Conservation (phyloP, 2,797 vertebrate species). For the Lycodopsis pacificus region DNA sequence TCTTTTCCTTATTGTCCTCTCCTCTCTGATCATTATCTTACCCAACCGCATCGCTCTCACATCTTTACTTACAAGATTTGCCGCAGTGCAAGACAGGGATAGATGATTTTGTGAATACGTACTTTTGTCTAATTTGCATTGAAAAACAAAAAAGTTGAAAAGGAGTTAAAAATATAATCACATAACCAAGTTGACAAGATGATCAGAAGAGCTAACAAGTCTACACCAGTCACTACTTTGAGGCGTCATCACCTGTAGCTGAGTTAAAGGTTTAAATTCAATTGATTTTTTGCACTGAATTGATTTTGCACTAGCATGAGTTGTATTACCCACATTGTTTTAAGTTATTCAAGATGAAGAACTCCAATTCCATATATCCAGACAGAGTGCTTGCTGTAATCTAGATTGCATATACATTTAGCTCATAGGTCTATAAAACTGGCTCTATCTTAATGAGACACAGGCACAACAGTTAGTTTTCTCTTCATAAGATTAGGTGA, state of each 20-base stretch:
- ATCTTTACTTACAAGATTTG: constrained; percentile 4
- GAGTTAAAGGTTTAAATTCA: background rate
- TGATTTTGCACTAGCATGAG: background rate
- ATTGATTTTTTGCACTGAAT: background rate
- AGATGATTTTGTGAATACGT: background rate
- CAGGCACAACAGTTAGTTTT: background rate
- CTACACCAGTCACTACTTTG: background rate
- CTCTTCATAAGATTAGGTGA: background rate
- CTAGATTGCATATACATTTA: background rate
- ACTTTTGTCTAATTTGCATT: background rate
- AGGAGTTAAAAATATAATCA: background rate
- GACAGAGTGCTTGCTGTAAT: background rate
- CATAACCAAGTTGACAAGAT: background rate
- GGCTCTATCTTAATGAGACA: background rate
- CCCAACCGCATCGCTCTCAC: constrained; percentile 1
- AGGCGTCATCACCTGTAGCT: background rate
- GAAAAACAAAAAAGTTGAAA: background rate
- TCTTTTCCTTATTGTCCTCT: background rate
- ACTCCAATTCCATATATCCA: background rate
- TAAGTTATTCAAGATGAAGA: background rate
- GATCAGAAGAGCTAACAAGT: background rate
- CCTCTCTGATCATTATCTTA: constrained; percentile 41
- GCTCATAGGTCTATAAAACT: background rate
- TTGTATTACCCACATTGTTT: background rate
- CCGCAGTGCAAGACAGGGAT: background rate